Base-by-base conservation (phyloP, 2,888 invertebrate species). In the Dynastes grantii region DNA sequence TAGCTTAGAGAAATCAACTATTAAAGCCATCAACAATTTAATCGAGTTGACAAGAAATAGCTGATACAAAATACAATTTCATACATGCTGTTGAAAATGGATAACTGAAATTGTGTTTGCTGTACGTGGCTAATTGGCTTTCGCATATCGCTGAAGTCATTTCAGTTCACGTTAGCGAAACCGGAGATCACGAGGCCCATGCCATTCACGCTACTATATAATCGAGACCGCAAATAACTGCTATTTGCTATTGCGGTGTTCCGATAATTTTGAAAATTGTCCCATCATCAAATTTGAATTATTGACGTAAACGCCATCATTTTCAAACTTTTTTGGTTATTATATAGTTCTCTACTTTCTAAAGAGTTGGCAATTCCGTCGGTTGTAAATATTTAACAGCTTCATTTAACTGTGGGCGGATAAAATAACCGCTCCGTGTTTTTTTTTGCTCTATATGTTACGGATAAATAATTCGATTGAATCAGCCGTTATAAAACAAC, bases 71-170 rank as follows among this genome's bases (percentile, higher is more conserved):
- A 22, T 61, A 53, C 11, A 61, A 63, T 63, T 37, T 32, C n/a
- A 63, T 63, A 32, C 32, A 11, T 55, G 32, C 71, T 58, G 37
- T 4, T 58, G 32, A 71, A 27, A 40, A 16, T 4, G 71, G 40
- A 58, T 71, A 70, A 55, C 55, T 58, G 71, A 16, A 71, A 71
- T 16, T 55, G 71, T 71, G 71, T 71, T 58, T 71, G 32, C 58
- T 37, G 71, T 58, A 71, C 71, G 71, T 71, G 58, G 68, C 68
- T 68, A 68, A 68, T 68, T 68, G 49, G 68, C 68, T 51, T 63
- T 68, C 51, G 51, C 37, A 58, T 16, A 29, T 58, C n/a, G 55
- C 55, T 55, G 37, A 55, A 71, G 55, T 58, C 58, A 71, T 58
- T 68, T 58, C 55, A 55, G 58, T 49, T n/a, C 22, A 11, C 71